These are phyloP conservation scores for Patella ulyssiponensis DNA, from an alignment of 2,888 invertebrate species.

Conservation along the genomic window DNA sequence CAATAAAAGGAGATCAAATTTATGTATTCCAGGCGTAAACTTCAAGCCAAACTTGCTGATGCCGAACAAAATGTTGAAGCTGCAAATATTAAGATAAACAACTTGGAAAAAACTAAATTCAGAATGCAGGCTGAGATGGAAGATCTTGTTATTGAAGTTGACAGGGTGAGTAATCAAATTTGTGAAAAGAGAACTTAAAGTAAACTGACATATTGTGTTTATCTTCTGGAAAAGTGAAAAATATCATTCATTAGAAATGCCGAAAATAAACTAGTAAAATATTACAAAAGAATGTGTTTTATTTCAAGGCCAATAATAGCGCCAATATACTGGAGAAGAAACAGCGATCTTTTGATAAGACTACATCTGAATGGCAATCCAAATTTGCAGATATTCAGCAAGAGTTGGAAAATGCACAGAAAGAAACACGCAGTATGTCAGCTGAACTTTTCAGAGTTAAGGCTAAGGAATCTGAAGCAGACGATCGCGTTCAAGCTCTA, in stretches of 20 bases:
- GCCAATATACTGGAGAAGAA: constrained; percentile 96
- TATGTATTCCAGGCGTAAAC: constrained; percentile 73
- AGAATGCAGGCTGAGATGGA: constrained; percentile 90
- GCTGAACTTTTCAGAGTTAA: constrained; percentile 99
- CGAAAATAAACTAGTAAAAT: no score
- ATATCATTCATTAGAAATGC: no score
- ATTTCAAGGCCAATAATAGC: constrained; percentile 43
- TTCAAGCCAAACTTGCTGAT: constrained; percentile 95
- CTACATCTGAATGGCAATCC: constrained; percentile 99
- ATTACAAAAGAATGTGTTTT: not conserved
- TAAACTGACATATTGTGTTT: no score
- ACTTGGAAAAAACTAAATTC: constrained; percentile 97
- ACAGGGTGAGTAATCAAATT: not conserved
- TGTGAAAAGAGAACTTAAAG: no score
- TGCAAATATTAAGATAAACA: constrained; percentile 76
- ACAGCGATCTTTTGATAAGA: constrained; percentile 99
- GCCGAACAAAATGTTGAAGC: constrained; percentile 95
- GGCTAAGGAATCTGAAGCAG: constrained; percentile 94
- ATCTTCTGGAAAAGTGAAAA: no score
- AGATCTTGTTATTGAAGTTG: constrained; percentile 10
- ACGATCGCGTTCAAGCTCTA: constrained; percentile 96
- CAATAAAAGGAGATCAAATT: no score
- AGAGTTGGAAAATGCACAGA: constrained; percentile 97
- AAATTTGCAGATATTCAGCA: constrained; percentile 87
- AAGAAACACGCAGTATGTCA: constrained; percentile 98